These are phyloP conservation scores for Papilio polytes DNA, from an alignment of 1,140 invertebrate species.

Conservation along the genomic window DNA sequence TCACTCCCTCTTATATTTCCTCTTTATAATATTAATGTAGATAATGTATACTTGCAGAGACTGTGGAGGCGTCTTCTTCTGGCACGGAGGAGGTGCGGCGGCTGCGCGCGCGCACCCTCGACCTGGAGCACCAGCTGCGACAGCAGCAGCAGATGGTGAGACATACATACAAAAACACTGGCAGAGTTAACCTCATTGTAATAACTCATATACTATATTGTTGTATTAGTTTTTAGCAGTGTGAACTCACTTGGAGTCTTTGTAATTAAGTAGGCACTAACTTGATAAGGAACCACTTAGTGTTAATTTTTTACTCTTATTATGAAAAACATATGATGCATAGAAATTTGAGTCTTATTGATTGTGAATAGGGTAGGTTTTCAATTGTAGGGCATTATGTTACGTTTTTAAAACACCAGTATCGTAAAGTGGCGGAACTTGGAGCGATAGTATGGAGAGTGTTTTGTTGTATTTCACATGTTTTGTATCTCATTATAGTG, in stretches of 20 bases:
- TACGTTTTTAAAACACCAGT: constrained; percentile 10
- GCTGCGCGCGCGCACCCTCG: constrained; percentile 82
- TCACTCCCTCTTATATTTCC: no score
- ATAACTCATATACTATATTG: no score
- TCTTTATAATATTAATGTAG: no score
- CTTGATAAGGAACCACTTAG: not conserved
- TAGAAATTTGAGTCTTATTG: not conserved
- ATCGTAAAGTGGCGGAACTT: constrained; percentile 27
- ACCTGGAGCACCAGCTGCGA: constrained; percentile 73
- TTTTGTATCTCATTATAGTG: not conserved
- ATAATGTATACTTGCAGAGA: constrained; percentile 85
- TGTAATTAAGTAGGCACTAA: not conserved
- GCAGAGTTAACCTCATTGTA: no score
- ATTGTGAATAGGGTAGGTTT: not conserved
- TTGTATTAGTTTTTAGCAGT: no score
- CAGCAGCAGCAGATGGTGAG: constrained; percentile 59
- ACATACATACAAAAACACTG: not conserved
- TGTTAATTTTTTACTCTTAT: not conserved
- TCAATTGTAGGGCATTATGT: not conserved
- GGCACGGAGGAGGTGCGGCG: constrained; percentile 89
- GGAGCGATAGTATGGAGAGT: not conserved
- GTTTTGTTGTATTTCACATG: not conserved
- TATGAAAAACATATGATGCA: not conserved
- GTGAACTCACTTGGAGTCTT: not conserved
- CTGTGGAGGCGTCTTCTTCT: constrained; percentile 90